These are phyloP conservation scores for Micromussa lordhowensis DNA, from an alignment of 92 coral and sea anemone species.

Conservation along the genomic window DNA sequence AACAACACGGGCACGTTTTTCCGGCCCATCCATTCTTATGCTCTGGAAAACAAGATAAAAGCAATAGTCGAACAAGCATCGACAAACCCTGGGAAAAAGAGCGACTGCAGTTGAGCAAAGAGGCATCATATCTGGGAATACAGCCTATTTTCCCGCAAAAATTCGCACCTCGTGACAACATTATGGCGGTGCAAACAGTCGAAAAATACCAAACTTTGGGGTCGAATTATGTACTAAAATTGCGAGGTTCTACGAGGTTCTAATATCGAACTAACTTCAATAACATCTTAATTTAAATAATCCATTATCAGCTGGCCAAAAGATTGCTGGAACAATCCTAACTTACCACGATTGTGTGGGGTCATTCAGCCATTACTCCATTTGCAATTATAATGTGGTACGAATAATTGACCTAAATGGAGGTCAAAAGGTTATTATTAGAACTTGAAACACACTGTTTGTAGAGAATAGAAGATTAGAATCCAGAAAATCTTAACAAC, in stretches of 20 bases:
- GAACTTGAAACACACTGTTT: too few species aligned
- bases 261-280: not conserved
- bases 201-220: not conserved
- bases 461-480: too few species aligned
- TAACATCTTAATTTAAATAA: not conserved
- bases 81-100: too few species aligned
- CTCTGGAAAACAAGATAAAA: too few species aligned
- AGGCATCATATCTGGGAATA: too few species aligned
- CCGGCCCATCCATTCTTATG: not conserved
- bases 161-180: not conserved
- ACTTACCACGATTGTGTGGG: not conserved
- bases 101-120: too few species aligned
- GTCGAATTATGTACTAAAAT: not conserved
- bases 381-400: not conserved
- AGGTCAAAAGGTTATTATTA: too few species aligned
- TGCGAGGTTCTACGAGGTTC: slow-evolving; percentile 2
- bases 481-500: too few species aligned
- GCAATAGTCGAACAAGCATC: not conserved
- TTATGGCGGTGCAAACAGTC: not conserved
- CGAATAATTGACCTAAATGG: too few species aligned
- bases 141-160: not conserved
- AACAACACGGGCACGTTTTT: not conserved
- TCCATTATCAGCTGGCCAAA: not conserved
- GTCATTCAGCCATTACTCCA: not conserved
- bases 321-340: not conserved